A percentile compares a stretch with the other conserved stretches of the same genome.
Evolutionary conservation across 2,797 vertebrate species (phyloP).

Genomic region (Leptoclinus maculatus): DNA sequence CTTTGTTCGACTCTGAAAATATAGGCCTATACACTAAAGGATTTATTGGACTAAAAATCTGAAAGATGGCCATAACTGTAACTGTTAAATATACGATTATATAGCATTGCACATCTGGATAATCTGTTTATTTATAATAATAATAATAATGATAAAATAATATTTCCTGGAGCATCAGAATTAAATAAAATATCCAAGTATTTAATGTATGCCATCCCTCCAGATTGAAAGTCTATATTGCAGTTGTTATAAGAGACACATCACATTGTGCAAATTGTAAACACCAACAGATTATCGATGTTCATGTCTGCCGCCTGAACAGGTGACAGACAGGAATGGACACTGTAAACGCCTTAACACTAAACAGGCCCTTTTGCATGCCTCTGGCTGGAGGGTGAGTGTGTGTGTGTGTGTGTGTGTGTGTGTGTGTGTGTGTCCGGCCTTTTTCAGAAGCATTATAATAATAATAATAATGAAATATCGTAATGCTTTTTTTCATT

Average conservation of each 20-base stretch:
- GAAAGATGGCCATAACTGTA: background rate
- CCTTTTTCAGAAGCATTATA: background rate
- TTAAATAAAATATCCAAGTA: background rate
- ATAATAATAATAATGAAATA: background rate
- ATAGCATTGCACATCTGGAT: background rate
- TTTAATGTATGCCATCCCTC: background rate
- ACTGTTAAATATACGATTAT: background rate
- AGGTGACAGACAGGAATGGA: constrained; percentile 3
- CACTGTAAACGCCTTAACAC: constrained; percentile 18
- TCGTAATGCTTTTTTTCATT: background rate
- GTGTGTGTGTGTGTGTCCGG: background rate
- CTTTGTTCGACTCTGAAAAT: constrained; percentile 13
- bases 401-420: constrained; percentile 19
- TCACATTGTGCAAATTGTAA: constrained; percentile 7
- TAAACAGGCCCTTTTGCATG: constrained; percentile 34
- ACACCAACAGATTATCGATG: constrained; percentile 23
- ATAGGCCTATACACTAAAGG: background rate
- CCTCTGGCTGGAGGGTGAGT: constrained; percentile 8
- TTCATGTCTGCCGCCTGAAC: constrained; percentile 9
- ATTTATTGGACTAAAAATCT: background rate
- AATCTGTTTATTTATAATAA: background rate
- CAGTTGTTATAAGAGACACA: background rate
- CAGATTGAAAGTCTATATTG: background rate
- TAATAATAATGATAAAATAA: background rate
- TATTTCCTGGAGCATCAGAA: background rate